Base-by-base conservation (phyloP, 2,888 invertebrate genomes). In the Ectemnius continuus region DNA sequence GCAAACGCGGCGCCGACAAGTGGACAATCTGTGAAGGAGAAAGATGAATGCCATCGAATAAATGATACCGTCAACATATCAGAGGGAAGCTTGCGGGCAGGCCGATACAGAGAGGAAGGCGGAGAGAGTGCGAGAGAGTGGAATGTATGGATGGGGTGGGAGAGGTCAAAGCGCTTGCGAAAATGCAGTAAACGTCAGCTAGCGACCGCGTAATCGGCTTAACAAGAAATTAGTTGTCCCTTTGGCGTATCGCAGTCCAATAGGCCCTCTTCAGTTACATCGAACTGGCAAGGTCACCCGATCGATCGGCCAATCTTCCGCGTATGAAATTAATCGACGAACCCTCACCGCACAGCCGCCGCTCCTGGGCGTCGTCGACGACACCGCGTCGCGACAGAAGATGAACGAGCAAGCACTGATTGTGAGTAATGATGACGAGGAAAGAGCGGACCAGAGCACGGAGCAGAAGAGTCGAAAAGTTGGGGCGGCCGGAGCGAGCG, bases 101-200 rank as follows among this genome's bases (percentile, higher is more conserved):
- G n/a, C n/a, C 26, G n/a, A 62, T 18, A 36, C 52, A 11, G 45
- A 13, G 13, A 18, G 11, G n/a, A 16, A 48, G 8, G 28, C 3
- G 6, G 5, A 11, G 8, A 36, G 1, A 36, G 5, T 6, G 8
- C 4, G 36, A 36, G 23, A 36, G 36, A 36, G 8, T 0, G 5
- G 5, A 8, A 36, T 8, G 1, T 6, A 36, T 6, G 36, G 1
- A 4, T 8, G 8, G 11, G 36, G 1, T 6, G 58, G 45, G 59
- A 59, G 60, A 61, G 61, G 67, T 71, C 66, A 63, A 74, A 71
- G 70, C 16, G 46, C 18, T 45, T 20, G 14, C 36, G 28, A 58
- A 18, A 61, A 65, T 57, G 64, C 26, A 23, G 48, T 16, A 16
- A 72, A 63, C 64, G 67, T 57, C 63, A 18, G 20, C 23, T 46